Conservation (phyloP, 2,888 invertebrate species). For the Anodontia alba region DNA sequence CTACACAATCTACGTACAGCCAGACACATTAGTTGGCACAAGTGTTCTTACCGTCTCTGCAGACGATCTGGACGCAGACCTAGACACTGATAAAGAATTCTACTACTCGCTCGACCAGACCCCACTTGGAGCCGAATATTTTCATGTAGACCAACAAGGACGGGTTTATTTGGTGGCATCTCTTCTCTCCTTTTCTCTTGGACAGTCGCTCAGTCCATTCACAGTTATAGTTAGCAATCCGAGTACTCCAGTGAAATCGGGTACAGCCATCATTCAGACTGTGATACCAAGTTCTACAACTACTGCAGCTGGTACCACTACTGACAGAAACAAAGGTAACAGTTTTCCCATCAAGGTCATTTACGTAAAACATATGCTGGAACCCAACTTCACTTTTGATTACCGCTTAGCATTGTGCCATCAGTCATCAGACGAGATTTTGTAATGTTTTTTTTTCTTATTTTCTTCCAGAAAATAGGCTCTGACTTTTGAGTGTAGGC, state of each 20-base stretch:
- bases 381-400: no score
- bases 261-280: constrained; percentile 23
- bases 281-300: constrained; percentile 38
- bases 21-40: constrained; percentile 46
- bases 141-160: constrained; percentile 36
- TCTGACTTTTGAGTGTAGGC: no score
- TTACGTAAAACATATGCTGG: no score
- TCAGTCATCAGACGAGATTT: no score
- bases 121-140: constrained; percentile 1
- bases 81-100: constrained; percentile 41
- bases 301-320: constrained; percentile 44
- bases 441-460: no score
- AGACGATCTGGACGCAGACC: constrained; percentile 38
- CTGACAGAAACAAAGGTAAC: constrained; percentile 52
- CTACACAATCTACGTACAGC: constrained; percentile 40
- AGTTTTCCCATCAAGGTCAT: no score
- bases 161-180: constrained; percentile 24
- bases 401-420: no score
- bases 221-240: constrained; percentile 24
- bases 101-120: constrained; percentile 43
- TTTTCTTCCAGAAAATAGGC: no score
- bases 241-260: not conserved
- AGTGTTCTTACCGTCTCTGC: constrained; percentile 36
- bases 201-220: constrained; percentile 10
- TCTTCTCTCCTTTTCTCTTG: constrained; percentile 9